These are phyloP conservation scores for Poeciliopsis presidionis DNA, from an alignment of 2,797 vertebrate species.

Conservation along the genomic window DNA sequence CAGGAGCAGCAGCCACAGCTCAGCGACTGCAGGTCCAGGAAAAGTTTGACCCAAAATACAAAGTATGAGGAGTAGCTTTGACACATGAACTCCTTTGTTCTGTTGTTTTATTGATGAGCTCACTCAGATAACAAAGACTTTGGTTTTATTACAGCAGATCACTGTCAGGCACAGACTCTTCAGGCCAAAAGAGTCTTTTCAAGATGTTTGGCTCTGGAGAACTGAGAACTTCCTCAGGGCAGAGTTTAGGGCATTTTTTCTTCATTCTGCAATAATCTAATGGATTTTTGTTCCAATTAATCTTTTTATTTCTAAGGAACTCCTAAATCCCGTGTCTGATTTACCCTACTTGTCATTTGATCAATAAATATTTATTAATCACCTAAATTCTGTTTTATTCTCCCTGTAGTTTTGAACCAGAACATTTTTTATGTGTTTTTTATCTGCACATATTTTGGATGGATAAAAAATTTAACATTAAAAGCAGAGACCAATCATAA, in stretches of 20 bases:
- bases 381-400: too few species aligned
- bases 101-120: not conserved
- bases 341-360: not conserved
- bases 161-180: too few species aligned
- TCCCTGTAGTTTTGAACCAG: not conserved
- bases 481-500: not conserved
- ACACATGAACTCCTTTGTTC: not conserved
- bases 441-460: not conserved
- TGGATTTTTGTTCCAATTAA: too few species aligned
- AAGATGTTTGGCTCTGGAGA: too few species aligned
- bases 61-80: not conserved
- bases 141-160: too few species aligned
- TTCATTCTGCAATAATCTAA: too few species aligned
- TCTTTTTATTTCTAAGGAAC: too few species aligned
- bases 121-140: not conserved
- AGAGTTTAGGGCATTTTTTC: too few species aligned
- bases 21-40: not conserved
- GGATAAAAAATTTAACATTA: not conserved
- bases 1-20: slow-evolving; percentile 19
- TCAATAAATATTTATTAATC: not conserved
- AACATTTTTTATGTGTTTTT: not conserved
- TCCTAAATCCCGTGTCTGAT: too few species aligned
- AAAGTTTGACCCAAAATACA: not conserved
- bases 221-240: too few species aligned
- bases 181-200: too few species aligned